These are phyloP conservation scores for Anarrhichthys ocellatus DNA, from an alignment of 2,113 vertebrate species.

Conservation along the genomic window DNA sequence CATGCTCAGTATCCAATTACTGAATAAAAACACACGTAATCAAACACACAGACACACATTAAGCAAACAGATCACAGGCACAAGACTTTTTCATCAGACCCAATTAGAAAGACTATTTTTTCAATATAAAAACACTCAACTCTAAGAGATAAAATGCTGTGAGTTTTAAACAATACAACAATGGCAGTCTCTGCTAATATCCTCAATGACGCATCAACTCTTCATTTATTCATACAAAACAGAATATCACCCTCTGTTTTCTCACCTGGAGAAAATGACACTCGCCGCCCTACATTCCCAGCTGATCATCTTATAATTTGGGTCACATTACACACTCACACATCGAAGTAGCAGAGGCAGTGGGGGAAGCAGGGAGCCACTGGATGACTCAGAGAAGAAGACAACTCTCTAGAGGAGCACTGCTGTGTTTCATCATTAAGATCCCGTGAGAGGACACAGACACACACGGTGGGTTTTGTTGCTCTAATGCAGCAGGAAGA, in stretches of 20 bases:
- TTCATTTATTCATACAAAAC: constrained; percentile 16
- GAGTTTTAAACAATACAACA: background rate
- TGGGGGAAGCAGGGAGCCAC: constrained; percentile 1
- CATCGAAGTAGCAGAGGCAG: constrained; percentile 31
- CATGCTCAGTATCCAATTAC: constrained; percentile 37
- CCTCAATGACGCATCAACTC: background rate
- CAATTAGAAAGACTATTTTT: constrained; percentile 15
- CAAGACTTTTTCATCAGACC: constrained; percentile 7
- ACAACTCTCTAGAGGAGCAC: constrained; percentile 52
- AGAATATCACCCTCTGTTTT: constrained; percentile 7
- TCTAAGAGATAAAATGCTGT: background rate
- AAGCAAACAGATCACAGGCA: constrained; percentile 4
- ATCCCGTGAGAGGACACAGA: constrained; percentile 43
- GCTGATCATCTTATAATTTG: constrained; percentile 48
- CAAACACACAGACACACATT: background rate
- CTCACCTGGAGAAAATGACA: constrained; percentile 19
- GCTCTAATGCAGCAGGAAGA: constrained; percentile 25
- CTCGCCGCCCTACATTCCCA: background rate
- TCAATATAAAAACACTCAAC: background rate
- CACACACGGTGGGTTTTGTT: constrained; percentile 25
- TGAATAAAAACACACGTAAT: constrained; percentile 24
- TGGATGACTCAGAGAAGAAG: constrained; percentile 64
- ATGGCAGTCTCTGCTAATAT: background rate
- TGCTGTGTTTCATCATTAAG: constrained; percentile 67
- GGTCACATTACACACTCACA: constrained; percentile 37